Evolutionary conservation across 2,113 vertebrate species (phyloP), one percentile per base, ranked within the genome.

Genomic region (Calyptomena viridis): DNA sequence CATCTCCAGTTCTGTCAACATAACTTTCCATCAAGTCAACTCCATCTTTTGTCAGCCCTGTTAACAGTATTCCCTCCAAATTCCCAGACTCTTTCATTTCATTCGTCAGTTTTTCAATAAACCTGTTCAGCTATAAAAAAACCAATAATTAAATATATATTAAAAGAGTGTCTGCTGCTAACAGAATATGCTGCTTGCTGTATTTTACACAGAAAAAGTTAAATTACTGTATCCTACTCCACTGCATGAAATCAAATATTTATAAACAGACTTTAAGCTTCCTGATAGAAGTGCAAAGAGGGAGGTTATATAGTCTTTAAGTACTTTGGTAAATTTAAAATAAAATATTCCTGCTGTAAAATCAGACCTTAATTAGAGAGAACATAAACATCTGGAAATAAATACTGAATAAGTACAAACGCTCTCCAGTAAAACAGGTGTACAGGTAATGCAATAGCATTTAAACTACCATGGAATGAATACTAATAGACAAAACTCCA

Each of bases 1-100:
- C 99, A 44, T 99, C 99, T 82, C 99, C 99, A 5, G 99, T 99
- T 89, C 98, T 98, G 84, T 99, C 99, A 69, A 99, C 99, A 0
- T 99, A 99, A 95, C 99, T 99, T 97, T 99, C 99, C 98, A 99
- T 99, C 55, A 99, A 97, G 87, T 99, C 99, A n/a, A 99, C 99
- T 30, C 99, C 99, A 84, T 99, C 99, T 92, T 99, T 99, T 39
- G 99, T 99, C 82, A 99, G 96, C 13, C 99, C 99, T 0, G 99
- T 99, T 87, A 99, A 97, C 59, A 99, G 97, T 95, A 99, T 99
- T 80, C 99, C 99, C 97, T 99, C 99, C 95, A 99, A 98, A 97
- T 99, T 99, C 16, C 99, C 99, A 39, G 97, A 98, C 21, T 99
- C 99, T 95, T 99, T 99, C 99, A 99, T 99, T 97, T 99, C 99